phyloP scores from a whole-genome alignment of 2,888 invertebrate species.

The Anagyrus pseudococci region DNA sequence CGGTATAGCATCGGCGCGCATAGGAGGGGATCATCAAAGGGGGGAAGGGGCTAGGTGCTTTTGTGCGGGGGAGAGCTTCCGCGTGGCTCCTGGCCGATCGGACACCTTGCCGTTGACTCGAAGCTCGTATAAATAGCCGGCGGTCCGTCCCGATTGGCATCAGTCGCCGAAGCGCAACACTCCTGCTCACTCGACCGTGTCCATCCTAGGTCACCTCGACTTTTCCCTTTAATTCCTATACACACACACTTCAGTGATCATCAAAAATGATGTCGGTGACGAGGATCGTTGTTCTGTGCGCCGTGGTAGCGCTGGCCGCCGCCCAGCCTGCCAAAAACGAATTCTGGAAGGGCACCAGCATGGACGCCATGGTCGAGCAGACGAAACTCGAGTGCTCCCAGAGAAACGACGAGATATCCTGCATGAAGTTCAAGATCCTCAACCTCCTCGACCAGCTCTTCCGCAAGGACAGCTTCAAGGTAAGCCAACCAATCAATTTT shows the following conservation, averaged over 20 bases:
- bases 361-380: constrained; percentile 78
- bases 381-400: constrained; percentile 77
- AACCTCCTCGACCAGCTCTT: constrained; percentile 79
- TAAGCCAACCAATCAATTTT: constrained; percentile 50
- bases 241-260: no score
- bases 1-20: constrained; percentile 7
- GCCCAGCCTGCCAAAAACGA: constrained; percentile 71
- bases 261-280: constrained; percentile 34
- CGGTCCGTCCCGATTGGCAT: constrained; percentile 53
- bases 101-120: no score
- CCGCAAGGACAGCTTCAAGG: constrained; percentile 81
- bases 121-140: constrained; percentile 57
- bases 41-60: neutral
- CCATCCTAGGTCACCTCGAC: no score
- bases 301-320: constrained; percentile 67
- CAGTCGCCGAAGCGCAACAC: constrained; percentile 55
- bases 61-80: constrained; percentile 7
- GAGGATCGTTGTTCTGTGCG: constrained; percentile 56
- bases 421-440: constrained; percentile 84
- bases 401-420: constrained; percentile 79
- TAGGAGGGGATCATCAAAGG: neutral
- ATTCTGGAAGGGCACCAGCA: constrained; percentile 75
- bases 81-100: constrained; percentile 33
- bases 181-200: constrained; percentile 23
- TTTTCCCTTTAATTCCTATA: no score